Conservation (phyloP, 2,888 invertebrate genomes). For the Bhutanitis thaidina region DNA sequence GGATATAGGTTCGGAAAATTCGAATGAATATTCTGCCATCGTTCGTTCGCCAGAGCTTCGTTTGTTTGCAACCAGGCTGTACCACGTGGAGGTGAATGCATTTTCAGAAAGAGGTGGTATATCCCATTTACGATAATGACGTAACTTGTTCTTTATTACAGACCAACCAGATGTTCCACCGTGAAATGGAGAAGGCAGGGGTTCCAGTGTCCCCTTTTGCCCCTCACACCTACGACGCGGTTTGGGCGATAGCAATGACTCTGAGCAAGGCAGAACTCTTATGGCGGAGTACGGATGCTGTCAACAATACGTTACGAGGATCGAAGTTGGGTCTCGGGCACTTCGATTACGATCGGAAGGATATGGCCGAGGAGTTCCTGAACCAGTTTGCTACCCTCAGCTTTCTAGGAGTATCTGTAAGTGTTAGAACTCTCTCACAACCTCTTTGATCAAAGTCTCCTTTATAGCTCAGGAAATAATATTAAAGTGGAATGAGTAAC, state of each 20-base stretch:
- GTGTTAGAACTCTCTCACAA: conserved; percentile 37
- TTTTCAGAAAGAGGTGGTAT: no score
- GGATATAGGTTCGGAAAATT: no score
- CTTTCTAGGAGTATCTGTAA: conserved; percentile 93
- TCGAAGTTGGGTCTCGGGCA: conserved; percentile 69
- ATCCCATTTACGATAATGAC: no score
- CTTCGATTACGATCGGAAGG: conserved; percentile 87
- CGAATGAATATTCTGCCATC: no score
- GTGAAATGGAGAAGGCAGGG: conserved; percentile 76
- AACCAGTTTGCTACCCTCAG: conserved; percentile 85
- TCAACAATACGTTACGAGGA: conserved; percentile 35
- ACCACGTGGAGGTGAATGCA: no score
- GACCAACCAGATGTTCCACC: conserved; percentile 83
- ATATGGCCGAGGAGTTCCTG: conserved; percentile 86
- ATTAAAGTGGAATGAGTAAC: no score
- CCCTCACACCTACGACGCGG: conserved; percentile 92
- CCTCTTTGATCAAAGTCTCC: no score
- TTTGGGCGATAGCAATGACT: conserved; percentile 93
- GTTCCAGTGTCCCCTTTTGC: conserved; percentile 83
- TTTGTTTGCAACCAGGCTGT: no score
- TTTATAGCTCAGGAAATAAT: no score
- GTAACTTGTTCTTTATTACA: conserved; percentile 38
- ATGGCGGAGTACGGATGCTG: conserved; percentile 62
- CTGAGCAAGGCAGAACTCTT: conserved; percentile 82
- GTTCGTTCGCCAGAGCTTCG: no score